Base-by-base conservation (phyloP, 2,113 vertebrate species). In the Platichthys stellatus region DNA sequence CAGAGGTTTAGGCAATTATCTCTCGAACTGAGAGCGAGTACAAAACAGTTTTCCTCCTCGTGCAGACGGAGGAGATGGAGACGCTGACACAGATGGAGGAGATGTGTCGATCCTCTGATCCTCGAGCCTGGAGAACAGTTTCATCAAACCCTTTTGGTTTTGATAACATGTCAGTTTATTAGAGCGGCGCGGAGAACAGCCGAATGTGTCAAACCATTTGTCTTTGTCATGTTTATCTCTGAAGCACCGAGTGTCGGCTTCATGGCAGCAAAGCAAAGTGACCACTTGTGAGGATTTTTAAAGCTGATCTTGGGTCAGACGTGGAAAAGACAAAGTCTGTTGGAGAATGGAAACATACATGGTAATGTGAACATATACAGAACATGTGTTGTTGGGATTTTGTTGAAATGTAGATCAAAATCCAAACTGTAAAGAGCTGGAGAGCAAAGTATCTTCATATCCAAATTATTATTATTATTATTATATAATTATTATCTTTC, bases 1-100 rank as follows among this genome's bases (percentile, higher is more conserved):
- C 64, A 70, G 35, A 75, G 74, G 61, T 74, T 73, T 28, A 9
- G 67, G 77, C 85, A 85, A 88, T 91, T 85, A 86, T 86, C 85
- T 64, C 73, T 74, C 63, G 76, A 77, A 78, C 72, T 72, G 69
- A 70, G 78, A 69, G 57, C 72, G 72, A 80, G 75, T 80, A 53
- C 57, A 81, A 81, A 69, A 54, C 69, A 6, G 53, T 54, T 49
- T 49, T 18, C 51, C 20, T 51, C 17, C 47, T 51, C 15, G 18
- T 2, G 51, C 18, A 54, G 51, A n/a, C 18, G 2, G 51, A 54
- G 51, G 20, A 21, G 51, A 54, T 5, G 51, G 51, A 54, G 51
- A 10, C 18, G 51, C 18, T 10, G 20, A 54, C 51, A n/a, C 20
- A n/a, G 51, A 54, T 20, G 18, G 18, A 54, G 51, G 18, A n/a